Conservation (phyloP, 2,113 vertebrate species). For the Psilopsiagon aymara region DNA sequence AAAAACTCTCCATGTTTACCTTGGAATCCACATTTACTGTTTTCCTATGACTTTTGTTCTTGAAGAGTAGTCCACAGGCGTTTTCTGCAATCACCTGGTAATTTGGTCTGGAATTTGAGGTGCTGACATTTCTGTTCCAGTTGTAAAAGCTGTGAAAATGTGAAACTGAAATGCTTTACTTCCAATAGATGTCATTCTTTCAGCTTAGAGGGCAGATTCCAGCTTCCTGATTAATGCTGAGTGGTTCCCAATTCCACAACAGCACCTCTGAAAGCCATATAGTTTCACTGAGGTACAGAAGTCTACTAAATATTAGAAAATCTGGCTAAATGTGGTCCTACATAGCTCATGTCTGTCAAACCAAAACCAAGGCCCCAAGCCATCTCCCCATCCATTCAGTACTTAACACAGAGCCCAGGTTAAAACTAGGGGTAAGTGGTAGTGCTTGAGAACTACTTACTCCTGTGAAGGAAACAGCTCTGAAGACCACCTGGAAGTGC, state of each 20-base stretch:
- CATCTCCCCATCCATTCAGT: background rate
- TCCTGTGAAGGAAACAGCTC: background rate
- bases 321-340: background rate
- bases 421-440: background rate
- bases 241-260: background rate
- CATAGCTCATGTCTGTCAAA: background rate
- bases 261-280: background rate
- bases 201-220: background rate
- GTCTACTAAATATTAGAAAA: background rate
- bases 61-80: constrained; percentile 83
- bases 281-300: background rate
- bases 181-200: background rate
- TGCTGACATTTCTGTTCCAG: constrained; percentile 80
- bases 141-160: constrained; percentile 85
- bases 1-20: constrained; percentile 65
- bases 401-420: background rate
- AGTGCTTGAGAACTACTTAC: background rate
- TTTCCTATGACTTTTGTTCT: constrained; percentile 83
- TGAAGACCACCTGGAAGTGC: background rate
- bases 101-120: constrained; percentile 82
- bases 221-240: background rate
- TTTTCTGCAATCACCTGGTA: constrained; percentile 85
- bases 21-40: constrained; percentile 84
- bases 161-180: background rate
- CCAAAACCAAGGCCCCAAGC: background rate